phyloP scores from a whole-genome alignment of 2,113 vertebrate species.

The Phoxinus phoxinus region DNA sequence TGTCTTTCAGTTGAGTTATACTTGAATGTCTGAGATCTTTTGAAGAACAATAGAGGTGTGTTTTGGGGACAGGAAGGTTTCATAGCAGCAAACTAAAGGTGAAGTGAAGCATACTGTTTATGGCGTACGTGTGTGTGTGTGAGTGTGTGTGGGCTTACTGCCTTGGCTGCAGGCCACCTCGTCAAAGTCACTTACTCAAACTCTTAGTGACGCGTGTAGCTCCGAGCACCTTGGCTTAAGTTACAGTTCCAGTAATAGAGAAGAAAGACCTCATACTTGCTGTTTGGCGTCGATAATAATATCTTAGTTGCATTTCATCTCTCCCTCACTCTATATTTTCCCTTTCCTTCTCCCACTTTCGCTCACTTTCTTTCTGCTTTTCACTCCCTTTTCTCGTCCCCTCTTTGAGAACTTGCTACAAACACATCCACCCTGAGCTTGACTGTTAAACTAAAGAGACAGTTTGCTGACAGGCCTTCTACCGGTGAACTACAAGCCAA shows the following conservation, averaged over 20 bases:
- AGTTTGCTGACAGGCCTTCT: slow-evolving; percentile 74
- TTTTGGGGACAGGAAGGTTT: slow-evolving; percentile 6
- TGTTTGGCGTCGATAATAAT: slow-evolving; percentile 64
- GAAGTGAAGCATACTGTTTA: slow-evolving; percentile 57
- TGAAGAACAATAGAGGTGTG: slow-evolving; percentile 31
- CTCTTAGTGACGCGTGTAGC: slow-evolving; percentile 65
- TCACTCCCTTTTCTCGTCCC: background rate
- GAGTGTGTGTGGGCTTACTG: slow-evolving; percentile 58
- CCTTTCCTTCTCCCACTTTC: slow-evolving; percentile 29
- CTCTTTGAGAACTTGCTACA: slow-evolving; percentile 4
- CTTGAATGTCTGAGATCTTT: slow-evolving; percentile 8
- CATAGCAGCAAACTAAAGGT: slow-evolving; percentile 54
- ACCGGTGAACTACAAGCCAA: slow-evolving; percentile 70
- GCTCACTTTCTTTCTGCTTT: background rate
- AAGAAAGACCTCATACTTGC: slow-evolving; percentile 68
- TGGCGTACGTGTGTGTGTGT: slow-evolving; percentile 63
- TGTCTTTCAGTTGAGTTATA: background rate
- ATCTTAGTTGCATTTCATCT: slow-evolving; percentile 54
- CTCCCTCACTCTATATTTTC: slow-evolving; percentile 40
- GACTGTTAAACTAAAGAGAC: slow-evolving; percentile 75
- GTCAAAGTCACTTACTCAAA: slow-evolving; percentile 75
- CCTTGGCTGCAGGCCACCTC: slow-evolving; percentile 67
- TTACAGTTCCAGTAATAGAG: slow-evolving; percentile 70
- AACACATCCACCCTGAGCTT: slow-evolving; percentile 62
- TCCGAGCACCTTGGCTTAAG: slow-evolving; percentile 68